Evolutionary conservation across 2,113 vertebrate species (phyloP).

Genomic region (Amphilophus citrinellus): DNA sequence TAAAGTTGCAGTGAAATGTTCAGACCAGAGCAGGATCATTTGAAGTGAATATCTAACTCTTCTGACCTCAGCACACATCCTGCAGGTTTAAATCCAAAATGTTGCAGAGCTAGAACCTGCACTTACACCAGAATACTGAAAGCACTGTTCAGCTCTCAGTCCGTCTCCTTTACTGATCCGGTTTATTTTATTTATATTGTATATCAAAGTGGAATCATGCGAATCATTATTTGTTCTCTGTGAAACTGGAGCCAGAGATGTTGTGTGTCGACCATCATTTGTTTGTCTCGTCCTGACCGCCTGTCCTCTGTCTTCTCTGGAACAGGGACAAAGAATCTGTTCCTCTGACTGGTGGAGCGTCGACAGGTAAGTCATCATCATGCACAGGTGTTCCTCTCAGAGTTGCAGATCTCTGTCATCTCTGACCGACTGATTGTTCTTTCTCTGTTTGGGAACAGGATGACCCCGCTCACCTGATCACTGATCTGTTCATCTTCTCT

Average conservation of each 20-base stretch:
- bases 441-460: too few relatives aligned
- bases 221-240: accelerated
- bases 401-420: too few relatives aligned
- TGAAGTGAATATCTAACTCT: accelerated
- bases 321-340: accelerated
- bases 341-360: neutral
- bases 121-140: accelerated
- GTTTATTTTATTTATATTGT: neutral
- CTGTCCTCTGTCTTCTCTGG: neutral
- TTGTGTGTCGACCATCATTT: neutral
- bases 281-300: accelerated
- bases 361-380: accelerated
- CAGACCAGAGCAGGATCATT: accelerated
- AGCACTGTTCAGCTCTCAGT: accelerated
- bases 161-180: neutral
- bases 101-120: neutral
- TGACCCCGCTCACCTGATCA: too few relatives aligned
- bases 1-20: neutral
- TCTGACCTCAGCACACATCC: accelerated
- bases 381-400: accelerated
- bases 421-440: too few relatives aligned
- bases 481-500: too few relatives aligned
- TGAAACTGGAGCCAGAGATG: neutral
- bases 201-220: neutral
- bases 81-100: neutral